Base-by-base conservation (phyloP, 2,888 invertebrate genomes). In the Plemyria rubiginata region DNA sequence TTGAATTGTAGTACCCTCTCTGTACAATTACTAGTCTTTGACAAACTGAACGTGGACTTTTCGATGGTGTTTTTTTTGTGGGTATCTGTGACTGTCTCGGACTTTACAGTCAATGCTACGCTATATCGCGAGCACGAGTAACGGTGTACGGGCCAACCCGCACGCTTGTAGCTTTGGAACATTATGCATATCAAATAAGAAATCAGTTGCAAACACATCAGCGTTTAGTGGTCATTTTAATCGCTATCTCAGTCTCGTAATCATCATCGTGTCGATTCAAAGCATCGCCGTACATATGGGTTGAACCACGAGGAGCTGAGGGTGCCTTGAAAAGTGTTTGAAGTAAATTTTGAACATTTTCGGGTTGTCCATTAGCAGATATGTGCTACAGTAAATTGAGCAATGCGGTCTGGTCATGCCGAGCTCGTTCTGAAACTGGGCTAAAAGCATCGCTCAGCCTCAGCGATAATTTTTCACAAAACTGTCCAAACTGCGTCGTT, bases 1-100 rank as follows among this genome's bases (percentile, higher is more conserved):
- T 82, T 74, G 71, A 78, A 80, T 73, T 80, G 79, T 78, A 82
- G 79, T 81, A 79, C 75, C 78, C 81, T 78, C 80, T 86, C 82
- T 79, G 79, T 77, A 80, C 85, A 83, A 85, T 87, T 85, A 85
- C 77, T 78, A 73, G 78, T 84, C 87, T 88, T 83, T 87, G 85
- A 84, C 81, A 79, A 74, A 76, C 76, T 75, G 69, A 72, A 66
- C 53, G 9, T 28, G 28, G 6, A 52, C 40, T 16, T 36, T 76
- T 74, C 74, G 72, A 69, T 71, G 70, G 70, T 74, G 49, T 38
- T 29, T 76, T 75, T 75, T 71, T 62, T 61, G 60, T 40, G 59
- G 60, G 70, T 67, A 62, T 68, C 60, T 29, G 60, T 68, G 62
- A 55, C 67, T 54, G 49, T 22, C 22, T 22, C 22, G 32, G 6